phyloP scores from a whole-genome alignment of 2,113 vertebrate species.

The Nycticorax nycticorax region DNA sequence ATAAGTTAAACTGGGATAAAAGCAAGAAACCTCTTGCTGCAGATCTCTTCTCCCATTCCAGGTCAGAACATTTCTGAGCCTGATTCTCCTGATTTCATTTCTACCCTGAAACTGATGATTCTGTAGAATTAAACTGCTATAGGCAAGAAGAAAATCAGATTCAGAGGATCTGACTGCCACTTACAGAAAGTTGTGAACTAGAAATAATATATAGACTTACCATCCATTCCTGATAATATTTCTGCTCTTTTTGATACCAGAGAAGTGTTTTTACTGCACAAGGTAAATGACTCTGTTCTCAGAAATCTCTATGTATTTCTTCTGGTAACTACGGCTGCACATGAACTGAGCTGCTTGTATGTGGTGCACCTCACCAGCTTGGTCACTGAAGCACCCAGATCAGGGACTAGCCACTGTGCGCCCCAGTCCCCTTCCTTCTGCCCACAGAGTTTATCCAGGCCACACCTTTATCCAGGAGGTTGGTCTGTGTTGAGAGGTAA shows the following conservation, averaged over 20 bases:
- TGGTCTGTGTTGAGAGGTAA: neutral
- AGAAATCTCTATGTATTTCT: neutral
- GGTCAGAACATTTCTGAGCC: neutral
- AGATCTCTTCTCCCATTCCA: neutral
- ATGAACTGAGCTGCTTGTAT: neutral
- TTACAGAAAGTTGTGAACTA: neutral
- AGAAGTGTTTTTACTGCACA: neutral
- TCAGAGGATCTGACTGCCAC: neutral
- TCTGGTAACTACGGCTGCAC: neutral
- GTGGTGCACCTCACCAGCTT: neutral
- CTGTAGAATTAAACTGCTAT: neutral
- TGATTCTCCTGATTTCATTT: neutral
- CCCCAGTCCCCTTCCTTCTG: neutral
- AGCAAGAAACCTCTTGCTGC: neutral
- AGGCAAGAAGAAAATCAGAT: neutral
- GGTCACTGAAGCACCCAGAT: neutral
- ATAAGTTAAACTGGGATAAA: neutral
- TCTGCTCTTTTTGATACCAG: neutral
- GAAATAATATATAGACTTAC: neutral
- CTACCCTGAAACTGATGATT: neutral
- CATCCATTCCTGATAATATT: neutral
- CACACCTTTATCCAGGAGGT: neutral
- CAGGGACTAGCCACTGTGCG: neutral
- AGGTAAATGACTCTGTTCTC: neutral
- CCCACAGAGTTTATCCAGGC: neutral